Conservation (phyloP, 2,113 vertebrate species). For the Phyllostomus hastatus region DNA sequence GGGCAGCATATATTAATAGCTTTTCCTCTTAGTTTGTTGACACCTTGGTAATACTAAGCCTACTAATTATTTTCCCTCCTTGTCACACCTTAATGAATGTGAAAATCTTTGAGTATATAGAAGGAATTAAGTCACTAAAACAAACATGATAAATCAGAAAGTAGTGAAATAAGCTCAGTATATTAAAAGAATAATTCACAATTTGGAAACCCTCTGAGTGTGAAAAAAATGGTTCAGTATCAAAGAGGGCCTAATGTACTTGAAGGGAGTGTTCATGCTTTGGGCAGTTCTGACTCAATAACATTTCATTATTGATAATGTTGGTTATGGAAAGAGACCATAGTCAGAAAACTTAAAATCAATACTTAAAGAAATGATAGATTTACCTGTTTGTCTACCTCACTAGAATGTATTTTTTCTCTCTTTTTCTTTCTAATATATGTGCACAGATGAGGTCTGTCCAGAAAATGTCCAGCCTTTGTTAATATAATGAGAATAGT, state of each 20-base stretch:
- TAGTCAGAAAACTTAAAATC: background rate
- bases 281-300: background rate
- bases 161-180: background rate
- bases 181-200: constrained; percentile 8
- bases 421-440: background rate
- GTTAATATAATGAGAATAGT: too few species aligned
- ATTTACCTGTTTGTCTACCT: background rate
- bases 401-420: background rate
- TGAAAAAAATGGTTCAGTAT: background rate
- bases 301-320: constrained; percentile 14
- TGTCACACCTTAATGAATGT: background rate
- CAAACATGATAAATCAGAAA: background rate
- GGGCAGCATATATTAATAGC: background rate
- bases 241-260: background rate
- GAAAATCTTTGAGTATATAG: background rate
- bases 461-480: too few species aligned
- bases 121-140: background rate
- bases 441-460: background rate
- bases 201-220: background rate
- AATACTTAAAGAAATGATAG: background rate
- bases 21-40: background rate
- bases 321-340: background rate
- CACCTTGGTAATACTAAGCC: background rate
- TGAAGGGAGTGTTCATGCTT: background rate
- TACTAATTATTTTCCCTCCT: background rate